Percentiles rank a stretch among this genome's conserved stretches.
These are phyloP conservation scores for Adoxophyes honmai DNA, from an alignment of 1,140 invertebrate genomes.

Conservation along the genomic window DNA sequence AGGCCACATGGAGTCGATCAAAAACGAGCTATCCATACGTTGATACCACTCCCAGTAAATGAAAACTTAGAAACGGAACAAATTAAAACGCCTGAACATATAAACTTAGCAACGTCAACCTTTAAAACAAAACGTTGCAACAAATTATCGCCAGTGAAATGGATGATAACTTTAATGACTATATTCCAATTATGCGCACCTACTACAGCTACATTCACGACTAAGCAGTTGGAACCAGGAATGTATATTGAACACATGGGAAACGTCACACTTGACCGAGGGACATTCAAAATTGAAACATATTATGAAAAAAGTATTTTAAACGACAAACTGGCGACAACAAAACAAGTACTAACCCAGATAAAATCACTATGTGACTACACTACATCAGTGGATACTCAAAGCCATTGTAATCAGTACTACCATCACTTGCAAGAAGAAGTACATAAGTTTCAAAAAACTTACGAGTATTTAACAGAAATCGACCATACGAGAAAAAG, in stretches of 20 bases:
- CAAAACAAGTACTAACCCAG: not conserved
- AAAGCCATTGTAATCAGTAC: not conserved
- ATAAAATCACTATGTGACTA: conserved; percentile 3
- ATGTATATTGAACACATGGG: conserved; percentile 5
- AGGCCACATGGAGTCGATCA: no score
- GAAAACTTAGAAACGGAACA: not conserved
- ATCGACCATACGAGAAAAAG: not conserved
- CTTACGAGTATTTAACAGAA: conserved; percentile 1
- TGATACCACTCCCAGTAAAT: conserved; percentile 16
- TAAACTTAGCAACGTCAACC: conserved; percentile 6
- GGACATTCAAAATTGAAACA: conserved; percentile 2
- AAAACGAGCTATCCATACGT: no score
- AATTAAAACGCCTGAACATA: not conserved
- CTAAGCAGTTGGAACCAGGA: not conserved
- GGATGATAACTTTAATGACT: not conserved
- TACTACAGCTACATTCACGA: not conserved
- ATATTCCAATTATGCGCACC: not conserved
- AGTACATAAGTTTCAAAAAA: not conserved
- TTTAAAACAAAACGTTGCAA: not conserved
- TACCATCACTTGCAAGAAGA: conserved; percentile 4
- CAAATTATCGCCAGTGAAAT: not conserved
- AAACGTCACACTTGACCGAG: not conserved
- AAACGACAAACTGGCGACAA: not conserved
- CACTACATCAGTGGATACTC: not conserved
- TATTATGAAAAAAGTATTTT: conserved; percentile 2